Percentiles rank a stretch among this genome's conserved stretches.
phyloP scores from a whole-genome alignment of 2,888 invertebrate genomes.

The Macroteleia sp. region DNA sequence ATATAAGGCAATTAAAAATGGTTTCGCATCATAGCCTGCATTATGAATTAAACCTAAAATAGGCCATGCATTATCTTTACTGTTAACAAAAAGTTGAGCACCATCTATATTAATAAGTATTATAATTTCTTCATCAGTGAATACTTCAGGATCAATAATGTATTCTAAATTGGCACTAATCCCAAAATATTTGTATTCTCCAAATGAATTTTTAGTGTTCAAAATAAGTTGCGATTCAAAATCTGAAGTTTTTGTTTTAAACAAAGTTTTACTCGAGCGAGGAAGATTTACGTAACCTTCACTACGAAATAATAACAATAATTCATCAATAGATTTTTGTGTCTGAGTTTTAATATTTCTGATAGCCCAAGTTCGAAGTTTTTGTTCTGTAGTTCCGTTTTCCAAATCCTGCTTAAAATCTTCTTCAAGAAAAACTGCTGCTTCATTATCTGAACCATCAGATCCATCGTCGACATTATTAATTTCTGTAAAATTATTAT shows the following conservation, averaged over 20 bases:
- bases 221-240: constrained; percentile 13
- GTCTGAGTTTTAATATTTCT: constrained; percentile 9
- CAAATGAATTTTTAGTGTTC: background rate
- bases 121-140: constrained; percentile 8
- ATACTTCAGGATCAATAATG: constrained; percentile 5
- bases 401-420: background rate
- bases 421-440: background rate
- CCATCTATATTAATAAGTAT: constrained; percentile 25
- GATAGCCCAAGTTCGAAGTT: constrained; percentile 17
- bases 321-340: constrained; percentile 31
- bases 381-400: constrained; percentile 14
- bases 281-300: constrained; percentile 16
- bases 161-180: constrained; percentile 8
- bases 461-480: background rate
- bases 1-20: constrained; percentile 32
- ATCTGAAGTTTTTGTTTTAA: background rate
- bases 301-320: constrained; percentile 24
- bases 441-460: background rate
- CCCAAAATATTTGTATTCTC: no score
- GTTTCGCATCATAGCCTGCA: constrained; percentile 11
- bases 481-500: constrained; percentile 1
- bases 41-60: constrained; percentile 24
- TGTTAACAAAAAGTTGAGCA: constrained; percentile 6
- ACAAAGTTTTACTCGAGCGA: constrained; percentile 28
- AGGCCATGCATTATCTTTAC: constrained; percentile 15